phyloP scores from a whole-genome alignment of 2,888 invertebrate genomes.

The Drosophila koepferae region DNA sequence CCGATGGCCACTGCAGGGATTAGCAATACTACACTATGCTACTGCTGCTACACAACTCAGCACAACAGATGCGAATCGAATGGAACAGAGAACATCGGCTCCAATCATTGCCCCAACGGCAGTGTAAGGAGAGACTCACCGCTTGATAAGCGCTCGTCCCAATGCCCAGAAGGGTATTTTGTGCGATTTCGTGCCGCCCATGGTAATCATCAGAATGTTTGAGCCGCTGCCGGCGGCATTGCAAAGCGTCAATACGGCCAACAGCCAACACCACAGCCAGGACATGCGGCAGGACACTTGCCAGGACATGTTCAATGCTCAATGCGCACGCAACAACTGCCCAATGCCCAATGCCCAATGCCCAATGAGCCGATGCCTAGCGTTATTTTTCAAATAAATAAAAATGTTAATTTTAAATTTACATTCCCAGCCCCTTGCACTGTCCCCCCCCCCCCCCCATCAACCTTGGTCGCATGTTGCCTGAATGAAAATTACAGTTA shows the following conservation, averaged over 20 bases:
- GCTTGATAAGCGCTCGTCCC: conserved; percentile 88
- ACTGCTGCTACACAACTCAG: not conserved
- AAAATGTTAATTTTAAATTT: conserved; percentile 80
- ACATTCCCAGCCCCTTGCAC: not conserved
- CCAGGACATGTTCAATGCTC: conserved; percentile 30
- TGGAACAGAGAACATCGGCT: not conserved
- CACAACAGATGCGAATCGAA: not conserved
- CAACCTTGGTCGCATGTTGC: conserved; percentile 39
- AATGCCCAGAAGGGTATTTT: conserved; percentile 92
- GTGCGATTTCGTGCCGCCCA: conserved; percentile 93
- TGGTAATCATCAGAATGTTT: conserved; percentile 86
- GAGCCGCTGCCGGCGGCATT: conserved; percentile 13
- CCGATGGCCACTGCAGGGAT: conserved; percentile 88
- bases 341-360: conserved; percentile 54
- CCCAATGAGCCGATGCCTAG: conserved; percentile 63
- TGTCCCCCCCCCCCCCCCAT: no score
- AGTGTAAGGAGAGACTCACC: conserved; percentile 80
- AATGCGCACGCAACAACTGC: conserved; percentile 26
- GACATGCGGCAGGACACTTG: conserved; percentile 23
- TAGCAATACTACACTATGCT: conserved; percentile 32
- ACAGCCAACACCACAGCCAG: conserved; percentile 31
- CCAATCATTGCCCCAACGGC: not conserved
- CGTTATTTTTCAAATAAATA: conserved; percentile 76
- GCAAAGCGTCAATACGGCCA: conserved; percentile 37
- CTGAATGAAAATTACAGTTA: conserved; percentile 75